Conservation (phyloP, 23 tunicate genomes). For the Halocynthia aurantium region DNA sequence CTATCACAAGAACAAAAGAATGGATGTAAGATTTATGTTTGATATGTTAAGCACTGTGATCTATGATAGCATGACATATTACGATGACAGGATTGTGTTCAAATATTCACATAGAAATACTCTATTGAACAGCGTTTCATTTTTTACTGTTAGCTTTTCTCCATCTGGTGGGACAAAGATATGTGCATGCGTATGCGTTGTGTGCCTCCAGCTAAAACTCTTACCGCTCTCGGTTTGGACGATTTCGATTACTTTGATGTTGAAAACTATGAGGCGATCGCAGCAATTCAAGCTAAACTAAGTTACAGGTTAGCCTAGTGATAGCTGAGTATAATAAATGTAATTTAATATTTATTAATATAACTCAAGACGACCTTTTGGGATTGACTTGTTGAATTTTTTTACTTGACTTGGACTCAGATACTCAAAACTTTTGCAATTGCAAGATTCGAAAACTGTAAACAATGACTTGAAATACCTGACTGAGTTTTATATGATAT, state of each 20-base stretch:
- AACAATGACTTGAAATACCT: no score
- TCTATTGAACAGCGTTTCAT: not conserved
- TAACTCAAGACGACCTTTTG: no score
- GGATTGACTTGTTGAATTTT: no score
- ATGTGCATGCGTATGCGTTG: constrained; percentile 37
- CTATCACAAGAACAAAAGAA: constrained; percentile 21
- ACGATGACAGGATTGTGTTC: no score
- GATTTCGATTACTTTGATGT: constrained; percentile 24
- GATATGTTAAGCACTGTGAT: not conserved
- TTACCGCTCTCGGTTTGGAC: constrained; percentile 10
- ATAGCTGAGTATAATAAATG: not conserved
- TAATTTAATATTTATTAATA: no score
- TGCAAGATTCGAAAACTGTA: no score
- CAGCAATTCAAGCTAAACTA: constrained; percentile 14
- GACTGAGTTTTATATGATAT: no score
- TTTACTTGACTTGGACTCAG: no score
- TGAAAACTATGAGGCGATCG: constrained; percentile 4
- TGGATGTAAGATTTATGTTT: not conserved
- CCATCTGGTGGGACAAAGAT: constrained; percentile 38
- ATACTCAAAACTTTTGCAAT: no score
- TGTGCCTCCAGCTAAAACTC: constrained; percentile 20
- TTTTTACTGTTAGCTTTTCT: constrained; percentile 24
- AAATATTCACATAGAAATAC: not conserved
- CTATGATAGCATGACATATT: not conserved
- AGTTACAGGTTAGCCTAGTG: constrained; percentile 31